phyloP scores from a whole-genome alignment of 1,140 invertebrate genomes.

The Drosophila truncata region DNA sequence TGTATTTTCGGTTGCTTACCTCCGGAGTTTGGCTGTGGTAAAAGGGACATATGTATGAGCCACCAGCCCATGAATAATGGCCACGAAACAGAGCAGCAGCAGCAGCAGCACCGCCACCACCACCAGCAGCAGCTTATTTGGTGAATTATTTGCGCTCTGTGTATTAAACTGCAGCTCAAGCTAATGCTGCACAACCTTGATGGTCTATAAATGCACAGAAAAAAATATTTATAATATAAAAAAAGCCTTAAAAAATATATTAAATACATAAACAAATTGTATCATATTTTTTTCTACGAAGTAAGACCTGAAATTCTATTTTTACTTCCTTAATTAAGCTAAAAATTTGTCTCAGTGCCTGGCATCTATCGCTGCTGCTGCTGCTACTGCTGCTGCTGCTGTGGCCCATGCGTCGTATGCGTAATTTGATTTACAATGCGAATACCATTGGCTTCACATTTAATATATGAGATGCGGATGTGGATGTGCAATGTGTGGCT shows the following conservation, averaged over 20 bases:
- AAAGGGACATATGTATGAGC: slow-evolving; percentile 18
- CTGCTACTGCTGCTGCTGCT: slow-evolving; percentile 1
- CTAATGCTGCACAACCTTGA: slow-evolving; percentile 48
- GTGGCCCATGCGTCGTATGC: slow-evolving; percentile 54
- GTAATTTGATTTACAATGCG: slow-evolving; percentile 74
- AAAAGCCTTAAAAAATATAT: not conserved
- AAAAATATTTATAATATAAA: not conserved
- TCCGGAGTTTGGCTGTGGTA: slow-evolving; percentile 18
- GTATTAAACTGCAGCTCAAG: slow-evolving; percentile 79
- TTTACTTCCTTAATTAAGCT: not conserved
- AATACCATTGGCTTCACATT: slow-evolving; percentile 25
- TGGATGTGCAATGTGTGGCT: not conserved
- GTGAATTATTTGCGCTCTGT: slow-evolving; percentile 79
- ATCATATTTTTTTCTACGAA: not conserved
- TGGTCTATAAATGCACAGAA: slow-evolving; percentile 10
- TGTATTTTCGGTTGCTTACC: slow-evolving; percentile 44
- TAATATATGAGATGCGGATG: slow-evolving; percentile 18
- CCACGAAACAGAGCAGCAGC: slow-evolving; percentile 44
- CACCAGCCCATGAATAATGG: slow-evolving; percentile 63
- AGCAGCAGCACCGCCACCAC: slow-evolving; percentile 18
- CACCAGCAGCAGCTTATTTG: slow-evolving; percentile 67
- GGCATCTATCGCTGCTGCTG: slow-evolving; percentile 12
- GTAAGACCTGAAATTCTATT: not conserved
- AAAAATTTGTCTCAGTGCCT: slow-evolving; percentile 1
- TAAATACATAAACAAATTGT: accelerated